Base-by-base conservation (phyloP, 2,797 vertebrate species). In the Oophaga sylvatica region DNA sequence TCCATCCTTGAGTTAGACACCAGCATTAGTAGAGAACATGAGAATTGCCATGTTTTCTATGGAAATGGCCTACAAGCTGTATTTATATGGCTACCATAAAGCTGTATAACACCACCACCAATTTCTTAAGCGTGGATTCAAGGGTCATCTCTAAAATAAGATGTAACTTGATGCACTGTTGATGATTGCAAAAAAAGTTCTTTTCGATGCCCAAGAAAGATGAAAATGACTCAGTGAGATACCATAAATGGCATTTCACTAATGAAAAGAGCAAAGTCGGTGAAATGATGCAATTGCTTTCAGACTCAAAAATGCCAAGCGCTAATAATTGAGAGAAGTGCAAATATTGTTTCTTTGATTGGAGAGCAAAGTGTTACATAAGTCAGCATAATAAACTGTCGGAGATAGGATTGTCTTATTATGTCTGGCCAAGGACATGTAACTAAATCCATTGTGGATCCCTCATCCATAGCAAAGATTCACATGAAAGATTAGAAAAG, bases 121-220 rank as follows among this genome's bases (percentile, higher is more conserved):
- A 22, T 31, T 31, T 9, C 7, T 71, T 12, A 59, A 75, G 48
- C 56, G 17, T 59, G 2, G 0, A 29, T 45, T 19, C 19, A 88
- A 79, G 77, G 65, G 81, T 86, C 35, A 86, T 86, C 78, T 86
- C 65, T 73, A 41, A 11, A 80, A 84, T 56, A 71, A 80, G 87
- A 88, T 83, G 63, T 12, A 78, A 83, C 86, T 83, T 78, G 22
- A 22, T 75, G 8, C 35, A 26, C 31, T 19, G 5, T 17, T 67
- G 7, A 22, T 16, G 48, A 81, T n/a, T 67, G 45, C 56, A 60
- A 15, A 70, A 26, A 57, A 60, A 67, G 31, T 17, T 26, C 45
- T 41, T 26, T 7, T 70, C 13, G 16, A 6, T 57, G 35, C 10
- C 31, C 29, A 29, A 53, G 12, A 26, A 59, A 67, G 26, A 57